Evolutionary conservation across 1,140 invertebrate genomes (phyloP).

Genomic region (Charaxes varanes): DNA sequence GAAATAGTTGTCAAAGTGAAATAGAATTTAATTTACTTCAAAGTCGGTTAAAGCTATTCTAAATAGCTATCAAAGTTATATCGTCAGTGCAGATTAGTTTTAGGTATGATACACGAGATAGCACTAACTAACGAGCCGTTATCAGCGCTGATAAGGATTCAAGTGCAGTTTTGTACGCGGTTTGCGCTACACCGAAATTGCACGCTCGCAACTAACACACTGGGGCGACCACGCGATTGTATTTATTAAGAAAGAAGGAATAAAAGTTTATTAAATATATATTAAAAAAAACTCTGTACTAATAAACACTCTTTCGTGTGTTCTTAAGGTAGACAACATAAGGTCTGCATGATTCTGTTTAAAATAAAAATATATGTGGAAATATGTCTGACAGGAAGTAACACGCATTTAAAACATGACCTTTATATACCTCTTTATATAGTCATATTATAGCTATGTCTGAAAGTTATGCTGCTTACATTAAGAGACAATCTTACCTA

Average conservation of each 20-base stretch:
- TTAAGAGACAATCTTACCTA: too few relatives aligned
- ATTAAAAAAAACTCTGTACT: not conserved
- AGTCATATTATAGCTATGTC: too few relatives aligned
- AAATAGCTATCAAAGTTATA: slow-evolving; percentile 8
- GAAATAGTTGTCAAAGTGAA: too few relatives aligned
- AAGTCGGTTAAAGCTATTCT: not conserved
- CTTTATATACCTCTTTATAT: too few relatives aligned
- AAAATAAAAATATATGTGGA: too few relatives aligned
- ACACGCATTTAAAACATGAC: too few relatives aligned
- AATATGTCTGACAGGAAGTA: too few relatives aligned
- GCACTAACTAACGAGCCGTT: slow-evolving; percentile 20
- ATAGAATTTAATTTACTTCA: not conserved
- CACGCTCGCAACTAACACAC: slow-evolving; percentile 15
- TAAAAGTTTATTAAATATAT: not conserved
- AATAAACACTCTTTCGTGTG: too few relatives aligned
- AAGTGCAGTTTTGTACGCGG: slow-evolving; percentile 30
- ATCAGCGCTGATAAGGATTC: slow-evolving; percentile 37
- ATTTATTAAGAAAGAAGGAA: not conserved
- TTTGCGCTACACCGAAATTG: slow-evolving; percentile 37
- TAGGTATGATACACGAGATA: slow-evolving; percentile 15
- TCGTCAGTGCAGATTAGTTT: slow-evolving; percentile 15
- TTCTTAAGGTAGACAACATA: too few relatives aligned
- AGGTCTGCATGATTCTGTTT: too few relatives aligned
- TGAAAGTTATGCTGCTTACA: too few relatives aligned
- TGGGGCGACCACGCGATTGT: slow-evolving; percentile 15